Conservation (phyloP, 2,797 vertebrate genomes). For the Tenualosa ilisha region DNA sequence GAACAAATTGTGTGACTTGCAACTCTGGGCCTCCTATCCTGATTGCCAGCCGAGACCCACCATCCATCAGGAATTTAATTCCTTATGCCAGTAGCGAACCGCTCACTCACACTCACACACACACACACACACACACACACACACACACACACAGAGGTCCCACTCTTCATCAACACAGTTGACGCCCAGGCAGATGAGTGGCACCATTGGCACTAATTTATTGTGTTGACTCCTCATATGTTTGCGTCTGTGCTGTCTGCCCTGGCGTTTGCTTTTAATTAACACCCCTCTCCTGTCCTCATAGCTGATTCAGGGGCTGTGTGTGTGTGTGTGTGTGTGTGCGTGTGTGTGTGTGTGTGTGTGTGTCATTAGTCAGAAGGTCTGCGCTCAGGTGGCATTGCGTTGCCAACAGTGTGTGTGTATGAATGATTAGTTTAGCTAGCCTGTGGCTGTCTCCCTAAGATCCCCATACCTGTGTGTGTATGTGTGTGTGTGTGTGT, state of each 20-base stretch:
- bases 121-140: neutral
- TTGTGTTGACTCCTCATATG: neutral
- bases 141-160: neutral
- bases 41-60: neutral
- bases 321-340: too few relatives aligned
- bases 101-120: neutral
- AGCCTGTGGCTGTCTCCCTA: too few relatives aligned
- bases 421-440: neutral
- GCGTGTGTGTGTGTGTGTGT: neutral
- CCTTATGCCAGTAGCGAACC: neutral
- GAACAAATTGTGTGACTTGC: neutral
- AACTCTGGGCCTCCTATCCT: neutral
- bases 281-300: neutral
- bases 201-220: neutral
- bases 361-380: neutral
- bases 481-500: too few relatives aligned
- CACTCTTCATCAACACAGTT: neutral
- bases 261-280: neutral
- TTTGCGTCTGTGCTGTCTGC: neutral
- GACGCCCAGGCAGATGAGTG: neutral
- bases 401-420: neutral
- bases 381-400: neutral
- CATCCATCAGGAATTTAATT: constrained; percentile 2
- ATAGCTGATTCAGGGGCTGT: too few relatives aligned
- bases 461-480: too few relatives aligned